Evolutionary conservation across 2,113 vertebrate species (phyloP).

Genomic region (Copsychus sechellarum): DNA sequence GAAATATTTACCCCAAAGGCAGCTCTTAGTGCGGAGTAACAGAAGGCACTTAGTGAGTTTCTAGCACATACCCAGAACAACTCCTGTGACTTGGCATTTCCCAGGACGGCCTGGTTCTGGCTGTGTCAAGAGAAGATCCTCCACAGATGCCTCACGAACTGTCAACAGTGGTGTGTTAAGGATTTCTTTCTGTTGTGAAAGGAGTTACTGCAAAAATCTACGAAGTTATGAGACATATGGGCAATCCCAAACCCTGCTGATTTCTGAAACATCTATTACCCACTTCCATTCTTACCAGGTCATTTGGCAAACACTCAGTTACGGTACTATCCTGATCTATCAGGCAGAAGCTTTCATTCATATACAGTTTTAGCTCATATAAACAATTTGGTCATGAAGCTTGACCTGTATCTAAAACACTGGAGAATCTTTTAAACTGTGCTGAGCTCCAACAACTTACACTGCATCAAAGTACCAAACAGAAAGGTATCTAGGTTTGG

Average conservation of each 20-base stretch:
- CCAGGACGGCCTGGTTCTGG: conserved; percentile 78
- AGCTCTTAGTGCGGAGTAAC: background rate
- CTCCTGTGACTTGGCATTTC: conserved; percentile 80
- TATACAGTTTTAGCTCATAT: background rate
- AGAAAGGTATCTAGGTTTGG: background rate
- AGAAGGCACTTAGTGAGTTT: background rate
- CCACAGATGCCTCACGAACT: conserved; percentile 86
- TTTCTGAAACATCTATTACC: background rate
- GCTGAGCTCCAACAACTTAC: background rate
- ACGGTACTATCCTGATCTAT: background rate
- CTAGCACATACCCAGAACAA: conserved; percentile 80
- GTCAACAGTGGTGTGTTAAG: conserved; percentile 83
- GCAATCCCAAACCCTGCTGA: background rate
- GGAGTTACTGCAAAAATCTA: conserved; percentile 31
- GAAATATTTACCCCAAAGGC: background rate
- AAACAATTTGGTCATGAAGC: background rate
- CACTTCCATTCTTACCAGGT: background rate
- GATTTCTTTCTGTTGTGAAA: conserved; percentile 83
- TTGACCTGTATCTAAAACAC: background rate
- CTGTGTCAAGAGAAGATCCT: conserved; percentile 84
- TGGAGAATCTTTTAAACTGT: background rate
- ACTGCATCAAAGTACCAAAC: background rate
- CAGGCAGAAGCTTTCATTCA: background rate
- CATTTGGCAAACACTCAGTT: background rate
- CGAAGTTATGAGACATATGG: background rate